A percentile compares a stretch with the other conserved stretches of the same genome.
Conservation (phyloP, 1,140 invertebrate genomes). For the Eupristina koningsbergeri region DNA sequence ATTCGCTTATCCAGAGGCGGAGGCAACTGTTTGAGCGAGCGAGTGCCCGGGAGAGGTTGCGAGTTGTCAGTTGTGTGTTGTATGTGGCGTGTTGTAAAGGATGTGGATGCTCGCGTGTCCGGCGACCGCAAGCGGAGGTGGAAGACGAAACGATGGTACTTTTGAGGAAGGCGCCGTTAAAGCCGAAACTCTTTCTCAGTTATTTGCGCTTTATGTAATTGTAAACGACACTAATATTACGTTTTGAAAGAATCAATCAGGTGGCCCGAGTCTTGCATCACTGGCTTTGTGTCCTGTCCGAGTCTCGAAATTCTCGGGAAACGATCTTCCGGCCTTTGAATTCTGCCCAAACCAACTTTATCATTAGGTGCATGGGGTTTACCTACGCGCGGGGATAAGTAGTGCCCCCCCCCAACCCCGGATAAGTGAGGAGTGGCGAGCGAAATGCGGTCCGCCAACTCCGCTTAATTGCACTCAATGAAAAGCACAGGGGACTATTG, state of each 20-base stretch:
- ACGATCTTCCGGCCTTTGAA: neutral
- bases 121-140: neutral
- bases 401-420: no score
- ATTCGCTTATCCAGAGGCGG: neutral
- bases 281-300: no score
- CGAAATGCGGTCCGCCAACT: neutral
- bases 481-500: no score
- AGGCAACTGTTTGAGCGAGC: neutral
- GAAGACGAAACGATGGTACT: neutral
- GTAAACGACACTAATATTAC: no score
- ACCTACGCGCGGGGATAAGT: no score
- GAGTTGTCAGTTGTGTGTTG: no score
- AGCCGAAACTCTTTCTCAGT: neutral
- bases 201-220: neutral
- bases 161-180: neutral
- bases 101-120: conserved; percentile 26
- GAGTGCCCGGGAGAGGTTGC: neutral
- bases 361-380: no score
- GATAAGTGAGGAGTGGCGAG: no score
- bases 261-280: no score
- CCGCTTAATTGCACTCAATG: neutral
- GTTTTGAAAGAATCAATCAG: no score
- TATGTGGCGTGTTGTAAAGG: conserved; percentile 3
- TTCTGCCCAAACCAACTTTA: no score
- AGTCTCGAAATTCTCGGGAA: no score